These are phyloP conservation scores for Actinemys pallida DNA, from an alignment of 2,113 vertebrate genomes.

Conservation along the genomic window DNA sequence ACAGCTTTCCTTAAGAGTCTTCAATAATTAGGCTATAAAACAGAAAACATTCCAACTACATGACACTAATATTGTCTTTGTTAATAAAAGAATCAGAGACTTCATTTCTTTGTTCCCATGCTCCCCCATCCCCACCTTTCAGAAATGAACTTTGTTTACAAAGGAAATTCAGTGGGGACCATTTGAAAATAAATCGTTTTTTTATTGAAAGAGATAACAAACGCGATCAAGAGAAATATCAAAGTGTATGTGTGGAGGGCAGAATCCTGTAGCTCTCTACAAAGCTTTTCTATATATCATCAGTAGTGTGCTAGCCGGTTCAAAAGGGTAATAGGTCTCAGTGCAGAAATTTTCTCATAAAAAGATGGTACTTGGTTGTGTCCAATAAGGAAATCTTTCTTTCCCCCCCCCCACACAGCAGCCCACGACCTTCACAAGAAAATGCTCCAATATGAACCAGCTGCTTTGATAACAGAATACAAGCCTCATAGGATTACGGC, in stretches of 20 bases:
- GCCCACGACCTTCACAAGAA: conserved; percentile 74
- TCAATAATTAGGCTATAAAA: fast-evolving
- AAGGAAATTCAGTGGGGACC: background rate
- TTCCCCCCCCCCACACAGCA: conserved; percentile 42
- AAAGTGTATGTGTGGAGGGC: background rate
- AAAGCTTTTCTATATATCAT: background rate
- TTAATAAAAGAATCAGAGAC: background rate
- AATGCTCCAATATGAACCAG: conserved; percentile 47
- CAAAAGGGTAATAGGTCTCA: conserved; percentile 39
- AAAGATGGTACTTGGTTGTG: conserved; percentile 26
- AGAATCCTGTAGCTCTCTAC: background rate
- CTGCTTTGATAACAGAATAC: conserved; percentile 73
- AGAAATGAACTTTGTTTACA: background rate
- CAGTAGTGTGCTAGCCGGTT: conserved; percentile 3
- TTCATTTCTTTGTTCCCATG: background rate
- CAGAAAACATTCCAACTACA: background rate
- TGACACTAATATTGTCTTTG: background rate
- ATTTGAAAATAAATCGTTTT: background rate
- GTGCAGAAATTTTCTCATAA: conserved; percentile 52
- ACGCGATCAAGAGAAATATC: background rate
- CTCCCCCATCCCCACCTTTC: background rate
- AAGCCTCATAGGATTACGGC: conserved; percentile 68
- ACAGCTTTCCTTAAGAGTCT: background rate
- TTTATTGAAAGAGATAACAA: background rate
- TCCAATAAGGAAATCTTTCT: conserved; percentile 47